Evolutionary conservation across 1,140 invertebrate genomes (phyloP).

Genomic region (Dinothrombium tinctorium): DNA sequence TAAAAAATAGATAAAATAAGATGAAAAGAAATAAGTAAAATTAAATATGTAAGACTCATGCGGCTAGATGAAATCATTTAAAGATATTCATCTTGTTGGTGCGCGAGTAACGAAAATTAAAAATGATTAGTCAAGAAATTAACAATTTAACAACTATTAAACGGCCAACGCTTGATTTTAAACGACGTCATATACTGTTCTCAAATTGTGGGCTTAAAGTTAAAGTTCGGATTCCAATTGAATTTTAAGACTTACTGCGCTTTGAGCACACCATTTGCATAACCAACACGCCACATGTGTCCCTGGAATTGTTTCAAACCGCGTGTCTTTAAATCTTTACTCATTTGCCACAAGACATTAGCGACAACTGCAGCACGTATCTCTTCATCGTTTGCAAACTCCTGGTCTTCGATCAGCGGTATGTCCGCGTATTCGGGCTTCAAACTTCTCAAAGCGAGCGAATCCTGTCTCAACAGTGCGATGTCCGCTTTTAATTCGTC

Average conservation of each 20-base stretch:
- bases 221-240: too few relatives aligned
- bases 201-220: too few relatives aligned
- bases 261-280: constrained; percentile 43
- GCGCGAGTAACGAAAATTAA: too few relatives aligned
- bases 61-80: too few relatives aligned
- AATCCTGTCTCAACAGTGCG: constrained; percentile 28
- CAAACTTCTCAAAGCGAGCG: neutral
- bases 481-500: constrained; percentile 41
- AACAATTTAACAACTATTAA: too few relatives aligned
- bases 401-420: constrained; percentile 16
- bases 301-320: constrained; percentile 67
- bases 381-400: constrained; percentile 16
- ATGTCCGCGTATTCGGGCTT: neutral
- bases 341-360: constrained; percentile 54
- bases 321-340: constrained; percentile 46
- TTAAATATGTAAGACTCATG: too few relatives aligned
- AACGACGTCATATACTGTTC: too few relatives aligned
- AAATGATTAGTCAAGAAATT: too few relatives aligned
- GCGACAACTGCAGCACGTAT: constrained; percentile 19
- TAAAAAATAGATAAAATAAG: neutral
- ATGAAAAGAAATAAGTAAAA: too few relatives aligned
- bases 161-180: too few relatives aligned
- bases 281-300: constrained; percentile 61
- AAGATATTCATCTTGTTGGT: too few relatives aligned
- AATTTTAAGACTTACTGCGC: constrained; percentile 61